Evolutionary conservation across 2,113 vertebrate species (phyloP), one percentile per base, ranked within the genome.

Genomic region (Tapirus terrestris): DNA sequence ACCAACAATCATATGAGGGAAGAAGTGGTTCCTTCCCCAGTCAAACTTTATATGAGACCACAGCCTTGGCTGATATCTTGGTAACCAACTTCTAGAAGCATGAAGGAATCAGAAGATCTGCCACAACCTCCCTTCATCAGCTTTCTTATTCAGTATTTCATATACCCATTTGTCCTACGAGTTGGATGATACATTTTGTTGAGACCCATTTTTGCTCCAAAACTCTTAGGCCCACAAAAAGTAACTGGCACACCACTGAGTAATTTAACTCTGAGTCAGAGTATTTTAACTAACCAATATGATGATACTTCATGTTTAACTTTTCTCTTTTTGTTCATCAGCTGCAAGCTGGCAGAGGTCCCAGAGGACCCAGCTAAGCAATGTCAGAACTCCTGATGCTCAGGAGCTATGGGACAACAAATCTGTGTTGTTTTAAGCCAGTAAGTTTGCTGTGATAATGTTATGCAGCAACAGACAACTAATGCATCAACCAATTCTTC

Each of bases 241-340:
- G 72, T 96, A 96, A 86, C 25, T 9, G 61, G 68, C 97, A 92
- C 94, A 68, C 43, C 77, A 93, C 68, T 80, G 88, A 95, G 81
- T 97, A 89, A 96, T 89, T 91, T 73, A 91, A 97, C 87, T 75
- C 61, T 88, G 87, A 97, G 97, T 98, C 81, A 92, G 91, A 98
- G 96, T 96, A 97, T 89, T 98, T 39, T 96, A 96, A 92, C 92
- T 96, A 98, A 95, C 75, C 86, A 98, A 95, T 97, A 91, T 89
- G 73, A 89, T 97, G 98, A 98, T 98, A 97, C 97, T 98, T 98
- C 98, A 98, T 98, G 97, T 98, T 98, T 94, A 97, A 96, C 60
- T 90, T 97, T 97, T 93, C 96, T 92, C 91, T 98, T 96, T 98
- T 97, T 93, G 95, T 98, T 98, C 93, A 98, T 97, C 97, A 98